Evolutionary conservation across 2,888 invertebrate species (phyloP).

Genomic region (Cataglyphis albicans): DNA sequence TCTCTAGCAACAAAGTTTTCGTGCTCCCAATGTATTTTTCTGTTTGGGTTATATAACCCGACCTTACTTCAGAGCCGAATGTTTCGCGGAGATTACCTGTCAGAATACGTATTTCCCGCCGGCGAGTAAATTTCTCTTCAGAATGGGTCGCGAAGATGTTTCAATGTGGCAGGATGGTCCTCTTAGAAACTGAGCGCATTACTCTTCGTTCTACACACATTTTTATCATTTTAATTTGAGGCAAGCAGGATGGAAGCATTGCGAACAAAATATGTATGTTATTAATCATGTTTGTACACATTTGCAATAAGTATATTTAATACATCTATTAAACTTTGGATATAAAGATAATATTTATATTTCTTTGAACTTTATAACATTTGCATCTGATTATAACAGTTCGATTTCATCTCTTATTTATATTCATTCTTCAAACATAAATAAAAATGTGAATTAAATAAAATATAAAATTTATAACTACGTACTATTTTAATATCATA

Average conservation of each 20-base stretch:
- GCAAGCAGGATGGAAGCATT: background rate
- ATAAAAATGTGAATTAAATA: background rate
- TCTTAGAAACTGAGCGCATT: conserved; percentile 56
- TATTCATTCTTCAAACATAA: background rate
- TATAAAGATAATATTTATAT: background rate
- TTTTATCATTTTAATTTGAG: conserved; percentile 21
- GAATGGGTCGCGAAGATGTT: conserved; percentile 51
- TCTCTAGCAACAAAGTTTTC: conserved; percentile 65
- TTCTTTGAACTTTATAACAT: background rate
- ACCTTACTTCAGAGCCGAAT: conserved; percentile 56
- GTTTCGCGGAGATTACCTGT: conserved; percentile 71
- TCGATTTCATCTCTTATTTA: conserved; percentile 5
- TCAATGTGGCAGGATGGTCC: conserved; percentile 37
- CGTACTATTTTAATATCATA: background rate
- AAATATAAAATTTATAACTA: background rate
- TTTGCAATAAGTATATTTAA: background rate
- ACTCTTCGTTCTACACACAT: conserved; percentile 31
- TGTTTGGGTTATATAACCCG: conserved; percentile 65
- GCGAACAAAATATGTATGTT: background rate
- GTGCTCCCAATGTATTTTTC: conserved; percentile 58
- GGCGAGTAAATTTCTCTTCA: conserved; percentile 61
- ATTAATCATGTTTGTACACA: background rate
- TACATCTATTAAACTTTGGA: background rate
- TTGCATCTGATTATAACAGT: background rate
- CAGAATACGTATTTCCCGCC: conserved; percentile 69